These are phyloP conservation scores for Ailurus styani DNA, from an alignment of 2,113 vertebrate genomes.

Conservation along the genomic window DNA sequence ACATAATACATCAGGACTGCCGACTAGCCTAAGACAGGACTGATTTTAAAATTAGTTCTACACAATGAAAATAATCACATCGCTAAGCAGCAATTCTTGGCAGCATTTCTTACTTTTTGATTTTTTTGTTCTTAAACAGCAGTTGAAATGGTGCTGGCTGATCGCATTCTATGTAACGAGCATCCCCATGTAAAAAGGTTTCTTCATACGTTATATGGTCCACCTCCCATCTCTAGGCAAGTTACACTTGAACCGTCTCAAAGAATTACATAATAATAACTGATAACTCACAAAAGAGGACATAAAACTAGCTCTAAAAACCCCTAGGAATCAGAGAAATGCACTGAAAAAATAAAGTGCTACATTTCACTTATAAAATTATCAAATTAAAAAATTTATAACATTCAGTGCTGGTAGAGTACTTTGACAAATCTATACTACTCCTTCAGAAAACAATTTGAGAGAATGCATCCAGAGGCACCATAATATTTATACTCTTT, in stretches of 20 bases:
- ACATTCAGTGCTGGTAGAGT: background rate
- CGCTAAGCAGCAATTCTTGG: constrained; percentile 42
- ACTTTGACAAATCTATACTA: background rate
- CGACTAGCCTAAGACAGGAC: constrained; percentile 23
- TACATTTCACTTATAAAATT: constrained; percentile 15
- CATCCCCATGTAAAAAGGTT: background rate
- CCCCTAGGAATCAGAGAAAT: constrained; percentile 15
- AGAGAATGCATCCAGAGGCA: background rate
- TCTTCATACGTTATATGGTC: background rate
- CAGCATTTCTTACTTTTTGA: constrained; percentile 38
- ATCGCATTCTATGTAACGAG: background rate
- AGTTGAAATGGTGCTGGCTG: constrained; percentile 23
- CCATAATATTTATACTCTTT: constrained; percentile 1
- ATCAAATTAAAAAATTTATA: background rate
- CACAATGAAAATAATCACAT: constrained; percentile 64
- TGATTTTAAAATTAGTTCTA: constrained; percentile 67
- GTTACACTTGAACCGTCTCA: background rate
- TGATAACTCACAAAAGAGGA: background rate
- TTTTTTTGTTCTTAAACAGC: constrained; percentile 53
- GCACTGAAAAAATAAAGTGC: constrained; percentile 19
- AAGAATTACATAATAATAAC: constrained; percentile 27
- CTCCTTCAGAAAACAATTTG: constrained; percentile 7
- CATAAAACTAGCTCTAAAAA: background rate
- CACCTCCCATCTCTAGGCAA: background rate
- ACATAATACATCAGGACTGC: constrained; percentile 60